Evolutionary conservation across 2,113 vertebrate genomes (phyloP).

Genomic region (Paedocypris sp.): DNA sequence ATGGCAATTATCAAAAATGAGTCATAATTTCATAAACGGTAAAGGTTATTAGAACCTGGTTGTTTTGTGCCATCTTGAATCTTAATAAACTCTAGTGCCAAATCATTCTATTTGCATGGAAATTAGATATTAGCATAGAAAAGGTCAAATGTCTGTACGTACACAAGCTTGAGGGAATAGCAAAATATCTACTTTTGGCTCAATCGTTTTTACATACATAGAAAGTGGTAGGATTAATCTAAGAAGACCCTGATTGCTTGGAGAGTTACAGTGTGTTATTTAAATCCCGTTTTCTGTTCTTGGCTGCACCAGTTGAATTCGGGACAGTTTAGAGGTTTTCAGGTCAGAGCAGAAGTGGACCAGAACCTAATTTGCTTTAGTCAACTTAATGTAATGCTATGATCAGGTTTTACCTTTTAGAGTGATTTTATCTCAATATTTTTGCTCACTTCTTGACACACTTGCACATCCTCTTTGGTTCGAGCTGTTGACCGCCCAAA

Average conservation of each 20-base stretch:
- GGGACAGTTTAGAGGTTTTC: constrained; percentile 7
- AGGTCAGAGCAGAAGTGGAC: not conserved
- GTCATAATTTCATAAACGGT: too few relatives aligned
- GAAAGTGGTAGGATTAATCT: not conserved
- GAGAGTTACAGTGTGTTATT: not conserved
- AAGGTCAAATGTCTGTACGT: too few relatives aligned
- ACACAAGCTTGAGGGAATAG: too few relatives aligned
- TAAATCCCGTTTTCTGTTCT: not conserved
- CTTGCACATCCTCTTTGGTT: not conserved
- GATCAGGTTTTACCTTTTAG: not conserved
- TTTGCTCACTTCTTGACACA: constrained; percentile 1
- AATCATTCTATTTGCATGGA: too few relatives aligned
- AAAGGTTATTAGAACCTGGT: too few relatives aligned
- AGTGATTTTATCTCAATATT: not conserved
- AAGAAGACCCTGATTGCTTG: not conserved
- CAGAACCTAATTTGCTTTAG: constrained; percentile 1
- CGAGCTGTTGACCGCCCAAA: not conserved
- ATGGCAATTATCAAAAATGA: too few relatives aligned
- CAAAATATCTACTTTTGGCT: not conserved
- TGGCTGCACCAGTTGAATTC: not conserved
- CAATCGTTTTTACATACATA: not conserved
- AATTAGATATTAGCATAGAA: too few relatives aligned
- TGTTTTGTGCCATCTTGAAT: too few relatives aligned
- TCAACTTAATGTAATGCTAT: not conserved
- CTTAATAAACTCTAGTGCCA: too few relatives aligned